Evolutionary conservation across 1,140 invertebrate species (phyloP).

Genomic region (Euwallacea similis): DNA sequence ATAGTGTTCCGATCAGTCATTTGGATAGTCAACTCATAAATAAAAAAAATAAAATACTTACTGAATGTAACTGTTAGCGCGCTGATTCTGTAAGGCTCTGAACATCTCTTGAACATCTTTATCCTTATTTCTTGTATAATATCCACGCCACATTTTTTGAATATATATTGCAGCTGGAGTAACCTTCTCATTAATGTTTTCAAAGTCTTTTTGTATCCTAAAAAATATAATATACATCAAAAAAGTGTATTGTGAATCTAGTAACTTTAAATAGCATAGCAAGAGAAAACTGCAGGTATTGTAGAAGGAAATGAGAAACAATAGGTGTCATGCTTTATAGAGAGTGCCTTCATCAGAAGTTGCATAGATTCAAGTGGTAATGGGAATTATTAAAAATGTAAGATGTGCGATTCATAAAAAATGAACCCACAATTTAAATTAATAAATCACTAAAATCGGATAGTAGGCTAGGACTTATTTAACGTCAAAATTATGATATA

Average conservation of each 20-base stretch:
- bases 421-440: too few species aligned
- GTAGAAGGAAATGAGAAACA: too few species aligned
- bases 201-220: slow-evolving; percentile 57
- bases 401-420: too few species aligned
- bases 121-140: slow-evolving; percentile 76
- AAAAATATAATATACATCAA: background rate
- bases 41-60: slow-evolving; percentile 55
- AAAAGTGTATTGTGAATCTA: background rate
- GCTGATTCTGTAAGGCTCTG: slow-evolving; percentile 75
- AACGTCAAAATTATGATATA: too few species aligned
- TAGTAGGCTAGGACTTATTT: too few species aligned
- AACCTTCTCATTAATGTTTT: slow-evolving; percentile 49
- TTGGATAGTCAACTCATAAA: background rate
- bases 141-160: slow-evolving; percentile 87
- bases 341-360: too few species aligned
- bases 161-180: slow-evolving; percentile 71
- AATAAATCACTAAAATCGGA: too few species aligned
- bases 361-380: too few species aligned
- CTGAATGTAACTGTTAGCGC: slow-evolving; percentile 86
- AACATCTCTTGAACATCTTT: slow-evolving; percentile 72
- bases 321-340: too few species aligned
- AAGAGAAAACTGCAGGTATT: too few species aligned
- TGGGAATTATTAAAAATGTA: too few species aligned
- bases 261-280: background rate
- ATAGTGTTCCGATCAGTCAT: background rate